Conservation (phyloP, 2,797 vertebrate genomes). For the Acomys russatus region DNA sequence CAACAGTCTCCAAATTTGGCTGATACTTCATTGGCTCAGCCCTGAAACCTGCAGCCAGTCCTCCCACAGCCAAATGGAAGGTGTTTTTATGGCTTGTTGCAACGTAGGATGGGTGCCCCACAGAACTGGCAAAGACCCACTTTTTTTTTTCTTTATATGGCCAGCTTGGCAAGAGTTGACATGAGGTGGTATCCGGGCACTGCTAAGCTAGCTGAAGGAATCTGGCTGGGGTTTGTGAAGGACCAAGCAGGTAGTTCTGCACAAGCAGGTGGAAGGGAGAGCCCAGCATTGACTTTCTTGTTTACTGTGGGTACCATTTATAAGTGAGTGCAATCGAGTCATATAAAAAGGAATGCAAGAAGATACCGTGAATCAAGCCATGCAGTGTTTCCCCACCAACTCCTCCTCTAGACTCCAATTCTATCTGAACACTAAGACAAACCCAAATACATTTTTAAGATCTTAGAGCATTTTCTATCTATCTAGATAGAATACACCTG, state of each 20-base stretch:
- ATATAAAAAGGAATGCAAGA: background rate
- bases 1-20: constrained; percentile 63
- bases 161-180: background rate
- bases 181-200: background rate
- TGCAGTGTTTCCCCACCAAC: background rate
- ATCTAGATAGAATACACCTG: no score
- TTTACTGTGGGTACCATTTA: background rate
- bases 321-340: background rate
- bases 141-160: background rate
- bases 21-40: constrained; percentile 37
- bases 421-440: constrained; percentile 7
- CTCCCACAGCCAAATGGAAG: constrained; percentile 49
- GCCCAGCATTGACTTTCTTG: background rate
- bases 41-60: constrained; percentile 57
- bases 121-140: background rate
- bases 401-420: background rate
- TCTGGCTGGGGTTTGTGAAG: background rate
- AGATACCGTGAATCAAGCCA: background rate
- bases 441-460: constrained; percentile 13
- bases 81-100: constrained; percentile 21
- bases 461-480: background rate
- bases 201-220: background rate
- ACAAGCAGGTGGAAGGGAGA: background rate
- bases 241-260: background rate
- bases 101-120: background rate